Evolutionary conservation across 1,140 invertebrate genomes (phyloP), one percentile per base, ranked within the genome.

Genomic region (Oncopodura yosiiana): DNA sequence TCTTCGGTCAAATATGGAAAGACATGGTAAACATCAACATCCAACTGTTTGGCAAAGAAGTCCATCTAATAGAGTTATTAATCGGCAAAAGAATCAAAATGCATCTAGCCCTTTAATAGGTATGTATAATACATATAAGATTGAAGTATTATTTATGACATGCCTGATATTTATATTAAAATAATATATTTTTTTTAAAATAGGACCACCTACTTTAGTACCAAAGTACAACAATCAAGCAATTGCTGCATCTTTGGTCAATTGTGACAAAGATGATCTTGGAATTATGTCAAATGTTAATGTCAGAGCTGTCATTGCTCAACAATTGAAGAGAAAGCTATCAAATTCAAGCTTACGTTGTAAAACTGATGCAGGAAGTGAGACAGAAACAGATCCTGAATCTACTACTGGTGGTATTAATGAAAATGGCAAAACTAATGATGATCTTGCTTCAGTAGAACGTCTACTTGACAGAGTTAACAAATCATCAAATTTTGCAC

Each of bases 11-110:
- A 93, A 93, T 65, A 93, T 93, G 87, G 89, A 94, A 69, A 73
- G 89, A 1, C 90, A 94, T 57, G 85, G 93, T 0, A 94, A 94
- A 67, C 87, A 92, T 63, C 89, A 93, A 64, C 90, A 94, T 74
- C 88, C 88, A 0, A 83, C 89, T 45, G 81, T 79, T 60, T 92
- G 87, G 84, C 62, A 66, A 61, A 27, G 62, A 42, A 60, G 58
- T 41, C 62, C 62, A 8, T 49, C 64, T 45, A 60, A 65, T 51
- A 38, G 62, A 36, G 62, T 64, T 23, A 56, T 64, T 36, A 84
- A 81, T 42, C 82, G 86, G 51, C 72, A 84, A 39, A 54, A 58
- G 38, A 52, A 38, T 38, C 37, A 23, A 24, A 58, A 55, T 56
- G 29, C 58, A 62, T n/a, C 36, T 23, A 63, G 61, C 5, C 65